Evolutionary conservation across 2,797 vertebrate species (phyloP).

Genomic region (Cuculus canorus): DNA sequence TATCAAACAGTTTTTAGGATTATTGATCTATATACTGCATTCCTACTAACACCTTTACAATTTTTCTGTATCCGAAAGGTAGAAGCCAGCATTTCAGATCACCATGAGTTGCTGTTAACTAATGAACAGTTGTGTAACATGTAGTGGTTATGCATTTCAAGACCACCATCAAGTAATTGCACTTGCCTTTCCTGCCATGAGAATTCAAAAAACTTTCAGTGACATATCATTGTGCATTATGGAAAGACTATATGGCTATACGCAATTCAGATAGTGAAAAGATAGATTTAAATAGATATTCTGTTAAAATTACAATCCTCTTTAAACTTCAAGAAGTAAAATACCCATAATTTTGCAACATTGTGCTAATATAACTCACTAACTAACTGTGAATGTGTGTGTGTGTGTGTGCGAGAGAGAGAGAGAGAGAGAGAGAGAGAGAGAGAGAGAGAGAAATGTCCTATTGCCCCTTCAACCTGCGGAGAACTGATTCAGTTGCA

Average conservation of each 20-base stretch:
- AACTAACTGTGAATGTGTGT: neutral
- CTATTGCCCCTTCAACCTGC: neutral
- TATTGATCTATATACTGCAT: neutral
- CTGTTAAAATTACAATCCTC: neutral
- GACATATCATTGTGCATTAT: neutral
- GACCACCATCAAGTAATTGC: no score
- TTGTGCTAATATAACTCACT: neutral
- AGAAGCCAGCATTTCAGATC: neutral
- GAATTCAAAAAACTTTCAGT: neutral
- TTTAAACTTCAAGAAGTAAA: neutral
- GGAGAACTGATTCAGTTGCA: neutral
- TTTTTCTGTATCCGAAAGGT: neutral
- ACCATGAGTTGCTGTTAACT: neutral
- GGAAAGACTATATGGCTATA: neutral
- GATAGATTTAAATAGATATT: neutral
- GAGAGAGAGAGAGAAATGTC: neutral
- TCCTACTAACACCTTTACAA: neutral
- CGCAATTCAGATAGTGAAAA: neutral
- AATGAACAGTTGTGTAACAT: neutral
- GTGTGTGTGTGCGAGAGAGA: accelerated
- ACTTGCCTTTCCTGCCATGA: neutral
- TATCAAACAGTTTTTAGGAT: neutral
- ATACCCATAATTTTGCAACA: neutral
- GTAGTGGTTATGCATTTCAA: neutral
- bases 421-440: neutral